These are phyloP conservation scores for Procavia capensis DNA, from an alignment of 2,113 vertebrate genomes.

Conservation along the genomic window DNA sequence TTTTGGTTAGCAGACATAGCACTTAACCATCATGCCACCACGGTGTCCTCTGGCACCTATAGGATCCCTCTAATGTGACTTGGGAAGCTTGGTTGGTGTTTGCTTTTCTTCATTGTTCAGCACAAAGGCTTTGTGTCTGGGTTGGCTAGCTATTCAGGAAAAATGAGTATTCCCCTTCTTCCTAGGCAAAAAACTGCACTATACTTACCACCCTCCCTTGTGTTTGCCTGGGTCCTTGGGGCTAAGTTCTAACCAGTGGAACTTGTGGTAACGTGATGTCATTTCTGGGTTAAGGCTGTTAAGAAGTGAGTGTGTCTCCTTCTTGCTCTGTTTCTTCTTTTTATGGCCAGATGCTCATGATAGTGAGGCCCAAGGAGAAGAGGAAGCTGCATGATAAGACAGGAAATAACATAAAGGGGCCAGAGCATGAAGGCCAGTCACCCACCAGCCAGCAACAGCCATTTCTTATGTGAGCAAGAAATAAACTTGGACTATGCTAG, in stretches of 20 bases:
- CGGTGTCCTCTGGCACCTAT: neutral
- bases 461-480: neutral
- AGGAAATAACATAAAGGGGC: neutral
- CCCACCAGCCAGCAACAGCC: neutral
- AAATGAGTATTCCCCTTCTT: neutral
- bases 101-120: neutral
- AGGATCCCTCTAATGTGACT: neutral
- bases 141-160: neutral
- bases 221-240: neutral
- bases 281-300: constrained; percentile 9
- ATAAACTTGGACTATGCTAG: neutral
- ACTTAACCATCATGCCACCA: too few relatives aligned
- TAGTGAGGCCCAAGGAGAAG: neutral
- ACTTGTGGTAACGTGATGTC: neutral
- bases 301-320: neutral
- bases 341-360: neutral
- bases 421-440: neutral
- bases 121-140: neutral
- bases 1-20: too few relatives aligned
- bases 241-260: neutral
- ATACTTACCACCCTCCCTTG: neutral
- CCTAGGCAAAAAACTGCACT: neutral
- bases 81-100: neutral
- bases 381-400: neutral
- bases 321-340: neutral